Percentiles rank a stretch among this genome's conserved stretches.
Evolutionary conservation across 35 echinoderm and acorn worm species (phyloP).

Genomic region (Strongylocentrotus purpuratus): DNA sequence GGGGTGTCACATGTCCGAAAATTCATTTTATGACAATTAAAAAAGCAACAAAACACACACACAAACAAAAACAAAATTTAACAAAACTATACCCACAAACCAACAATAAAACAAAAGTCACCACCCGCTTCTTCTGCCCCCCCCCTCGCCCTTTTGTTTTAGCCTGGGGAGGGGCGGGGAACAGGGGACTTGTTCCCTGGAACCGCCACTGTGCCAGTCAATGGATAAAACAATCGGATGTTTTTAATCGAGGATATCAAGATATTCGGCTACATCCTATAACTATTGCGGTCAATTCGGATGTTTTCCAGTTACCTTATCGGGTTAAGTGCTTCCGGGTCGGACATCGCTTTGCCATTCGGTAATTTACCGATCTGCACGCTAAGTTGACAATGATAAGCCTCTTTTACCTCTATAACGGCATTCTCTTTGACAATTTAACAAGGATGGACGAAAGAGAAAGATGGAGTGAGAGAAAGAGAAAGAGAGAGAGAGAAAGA

Average conservation of each 20-base stretch:
- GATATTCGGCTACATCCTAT: not conserved
- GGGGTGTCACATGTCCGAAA: not conserved
- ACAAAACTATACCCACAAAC: too few species aligned
- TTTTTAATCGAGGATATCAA: not conserved
- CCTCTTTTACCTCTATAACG: not conserved
- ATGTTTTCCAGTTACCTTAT: not conserved
- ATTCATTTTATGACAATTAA: too few species aligned
- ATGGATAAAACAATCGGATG: not conserved
- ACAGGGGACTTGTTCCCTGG: not conserved
- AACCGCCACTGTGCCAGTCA: not conserved
- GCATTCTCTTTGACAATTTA: not conserved
- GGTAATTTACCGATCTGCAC: not conserved
- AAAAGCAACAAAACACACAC: too few species aligned
- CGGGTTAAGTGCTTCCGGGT: not conserved
- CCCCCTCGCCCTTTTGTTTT: too few species aligned
- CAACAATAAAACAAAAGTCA: too few species aligned
- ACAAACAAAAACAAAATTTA: too few species aligned
- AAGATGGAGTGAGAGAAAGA: not conserved
- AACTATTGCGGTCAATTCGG: not conserved
- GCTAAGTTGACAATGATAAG: too few species aligned
- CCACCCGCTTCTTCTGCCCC: too few species aligned
- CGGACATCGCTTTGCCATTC: not conserved
- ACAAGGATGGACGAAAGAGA: not conserved
- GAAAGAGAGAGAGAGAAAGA: not conserved
- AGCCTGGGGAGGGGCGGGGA: too few species aligned